Evolutionary conservation across 2,888 invertebrate species (phyloP), one percentile per base, ranked within the genome.

Genomic region (Galeopsomyia nigrocyanea): DNA sequence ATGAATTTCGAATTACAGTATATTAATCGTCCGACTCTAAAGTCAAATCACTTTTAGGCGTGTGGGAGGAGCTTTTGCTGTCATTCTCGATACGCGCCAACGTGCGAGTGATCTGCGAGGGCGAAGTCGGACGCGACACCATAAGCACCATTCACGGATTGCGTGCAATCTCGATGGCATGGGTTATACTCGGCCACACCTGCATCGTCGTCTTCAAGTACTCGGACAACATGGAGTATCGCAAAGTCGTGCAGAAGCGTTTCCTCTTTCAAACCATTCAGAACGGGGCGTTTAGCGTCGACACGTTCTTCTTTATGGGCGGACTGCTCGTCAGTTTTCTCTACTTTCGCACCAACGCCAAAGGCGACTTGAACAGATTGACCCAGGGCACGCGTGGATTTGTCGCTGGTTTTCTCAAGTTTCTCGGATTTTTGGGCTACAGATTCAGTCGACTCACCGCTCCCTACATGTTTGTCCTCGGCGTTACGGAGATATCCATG

Each of bases 301-400:
- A 87, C 75, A 87, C 87, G 13, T 87, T 87, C 75, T 87, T 87
- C 81, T 87, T 87, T 78, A 87, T 87, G 84, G 83, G 95, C 76
- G 95, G 95, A 10, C 90, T 95, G 81, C 88, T 95, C 79, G 94
- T 95, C 7, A 91, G 95, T n/a, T 95, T 93, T 86, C 88, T 95
- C 62, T 95, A 94, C 87, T 95, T 95, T 88, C 90, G 95, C 47
- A 93, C 93, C 0, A 86, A 86, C 67, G 86, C 86, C 16, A 85
- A 84, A 77, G 86, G 85, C 7, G 84, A 85, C 70, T 87, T 94
- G 75, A 93, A 93, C 78, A 82, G 81, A 66, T 77, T 86, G 46
- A 85, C 85, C 9, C 91, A 92, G 62, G 86, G 85, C 6, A 84
- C 82, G 5, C 77, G 79, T 3, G 85, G 86, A 39, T 81, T 86